Base-by-base conservation (phyloP, 2,113 vertebrate species). In the Trinectes maculatus region DNA sequence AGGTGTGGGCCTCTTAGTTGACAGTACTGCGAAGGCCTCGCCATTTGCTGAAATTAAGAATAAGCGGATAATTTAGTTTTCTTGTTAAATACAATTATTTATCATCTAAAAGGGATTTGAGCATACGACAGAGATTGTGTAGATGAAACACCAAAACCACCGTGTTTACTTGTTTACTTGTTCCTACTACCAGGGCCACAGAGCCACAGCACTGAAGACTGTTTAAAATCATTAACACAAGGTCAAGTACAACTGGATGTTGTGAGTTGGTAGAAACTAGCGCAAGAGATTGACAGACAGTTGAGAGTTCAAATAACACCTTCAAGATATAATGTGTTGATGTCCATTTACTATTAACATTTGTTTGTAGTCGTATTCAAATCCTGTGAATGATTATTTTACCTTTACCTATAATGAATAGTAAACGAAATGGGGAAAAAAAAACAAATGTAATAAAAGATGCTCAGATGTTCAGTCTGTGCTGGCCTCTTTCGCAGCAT, bases 1-100 rank as follows among this genome's bases (percentile, higher is more conserved):
- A 52, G 55, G 63, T 6, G 16, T 15, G 71, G 63, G 44, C 66
- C 59, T 75, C 71, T 55, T 37, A 62, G 26, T 34, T n/a, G 3
- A 37, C 18, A 1, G 18, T 26, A 49, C 8, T 6, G 5, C 4
- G 52, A 68, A 63, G 68, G 66, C 53, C 69, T 66, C 67, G 74
- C 59, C 54, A 28, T 29, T 60, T 1, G 25, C 54, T 53, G 44
- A 55, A 52, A 51, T 74, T 19, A 25, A 43, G 28, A 61, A 47
- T 18, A 11, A 74, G 21, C 5, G 13, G 31, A 59, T 22, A 5
- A 25, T 58, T 51, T 47, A 10, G 28, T 57, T 58, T 60, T 54
- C 19, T 12, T 64, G 26, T 65, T 73, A 26, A 53, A 52, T 54
- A 5, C 13, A 61, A 18, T 31, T 28, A 24, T 53, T 56, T 43